Evolutionary conservation across 2,113 vertebrate genomes (phyloP).

Genomic region (Mungos mungo): DNA sequence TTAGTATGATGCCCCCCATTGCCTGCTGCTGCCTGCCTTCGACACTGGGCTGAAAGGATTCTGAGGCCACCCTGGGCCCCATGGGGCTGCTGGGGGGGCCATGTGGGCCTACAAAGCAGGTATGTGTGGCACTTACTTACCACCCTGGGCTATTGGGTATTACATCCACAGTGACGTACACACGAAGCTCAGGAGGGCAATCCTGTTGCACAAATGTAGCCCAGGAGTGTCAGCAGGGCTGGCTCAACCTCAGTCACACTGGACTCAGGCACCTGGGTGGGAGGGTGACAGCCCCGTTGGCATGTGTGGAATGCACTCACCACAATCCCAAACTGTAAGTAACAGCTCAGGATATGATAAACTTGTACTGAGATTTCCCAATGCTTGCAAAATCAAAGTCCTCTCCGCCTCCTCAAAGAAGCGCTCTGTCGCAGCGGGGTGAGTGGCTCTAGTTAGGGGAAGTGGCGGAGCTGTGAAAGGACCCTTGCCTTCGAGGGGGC

Average conservation of each 20-base stretch:
- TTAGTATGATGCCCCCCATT: background rate
- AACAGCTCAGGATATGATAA: background rate
- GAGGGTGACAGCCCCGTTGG: background rate
- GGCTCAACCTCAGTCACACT: background rate
- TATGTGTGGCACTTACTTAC: background rate
- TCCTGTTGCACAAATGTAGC: background rate
- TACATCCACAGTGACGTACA: background rate
- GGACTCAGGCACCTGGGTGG: background rate
- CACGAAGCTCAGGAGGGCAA: background rate
- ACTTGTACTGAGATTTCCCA: background rate
- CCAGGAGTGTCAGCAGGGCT: fast-evolving
- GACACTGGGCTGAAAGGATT: background rate
- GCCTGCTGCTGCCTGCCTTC: background rate
- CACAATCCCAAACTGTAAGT: background rate
- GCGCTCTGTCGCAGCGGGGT: background rate
- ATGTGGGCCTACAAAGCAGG: background rate
- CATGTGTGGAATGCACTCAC: fast-evolving
- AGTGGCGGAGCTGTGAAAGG: conserved; percentile 48
- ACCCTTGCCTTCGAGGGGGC: conserved; percentile 60
- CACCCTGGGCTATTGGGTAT: background rate
- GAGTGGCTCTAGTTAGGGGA: background rate
- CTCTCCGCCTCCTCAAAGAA: background rate
- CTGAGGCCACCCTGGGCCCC: background rate
- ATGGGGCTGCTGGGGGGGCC: background rate
- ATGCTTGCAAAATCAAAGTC: background rate